A percentile compares a stretch with the other conserved stretches of the same genome.
Evolutionary conservation across 2,113 vertebrate species (phyloP).

Genomic region (Eurystomus gularis): DNA sequence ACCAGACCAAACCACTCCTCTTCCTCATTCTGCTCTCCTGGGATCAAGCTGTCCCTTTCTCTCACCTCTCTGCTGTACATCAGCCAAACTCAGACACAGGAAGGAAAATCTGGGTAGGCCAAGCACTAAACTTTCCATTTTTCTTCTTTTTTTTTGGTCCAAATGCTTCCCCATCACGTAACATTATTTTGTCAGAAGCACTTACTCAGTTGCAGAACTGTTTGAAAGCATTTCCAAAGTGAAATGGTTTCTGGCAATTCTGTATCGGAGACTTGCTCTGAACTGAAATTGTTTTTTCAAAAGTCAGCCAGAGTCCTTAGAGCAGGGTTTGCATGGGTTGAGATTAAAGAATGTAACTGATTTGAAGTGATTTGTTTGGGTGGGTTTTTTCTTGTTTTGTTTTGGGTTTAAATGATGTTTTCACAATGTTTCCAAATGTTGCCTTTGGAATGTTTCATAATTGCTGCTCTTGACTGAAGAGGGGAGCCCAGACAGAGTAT

Average conservation of each 20-base stretch:
- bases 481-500: background rate
- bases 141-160: background rate
- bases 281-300: background rate
- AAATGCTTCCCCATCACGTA: accelerated
- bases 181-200: background rate
- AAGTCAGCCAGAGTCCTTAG: background rate
- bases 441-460: background rate
- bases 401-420: background rate
- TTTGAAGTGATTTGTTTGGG: background rate
- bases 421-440: background rate
- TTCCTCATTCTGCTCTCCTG: background rate
- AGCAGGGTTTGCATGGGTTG: accelerated
- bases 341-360: background rate
- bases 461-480: background rate
- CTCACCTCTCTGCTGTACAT: background rate
- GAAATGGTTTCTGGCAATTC: no score
- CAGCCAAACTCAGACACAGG: background rate
- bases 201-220: background rate
- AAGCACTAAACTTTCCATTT: background rate
- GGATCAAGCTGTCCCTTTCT: background rate
- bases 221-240: background rate
- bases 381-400: background rate
- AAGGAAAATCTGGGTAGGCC: background rate
- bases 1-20: background rate
- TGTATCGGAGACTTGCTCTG: background rate